Evolutionary conservation across 2,797 vertebrate genomes (phyloP), one percentile per base, ranked within the genome.

Genomic region (Ispidina lecontei): DNA sequence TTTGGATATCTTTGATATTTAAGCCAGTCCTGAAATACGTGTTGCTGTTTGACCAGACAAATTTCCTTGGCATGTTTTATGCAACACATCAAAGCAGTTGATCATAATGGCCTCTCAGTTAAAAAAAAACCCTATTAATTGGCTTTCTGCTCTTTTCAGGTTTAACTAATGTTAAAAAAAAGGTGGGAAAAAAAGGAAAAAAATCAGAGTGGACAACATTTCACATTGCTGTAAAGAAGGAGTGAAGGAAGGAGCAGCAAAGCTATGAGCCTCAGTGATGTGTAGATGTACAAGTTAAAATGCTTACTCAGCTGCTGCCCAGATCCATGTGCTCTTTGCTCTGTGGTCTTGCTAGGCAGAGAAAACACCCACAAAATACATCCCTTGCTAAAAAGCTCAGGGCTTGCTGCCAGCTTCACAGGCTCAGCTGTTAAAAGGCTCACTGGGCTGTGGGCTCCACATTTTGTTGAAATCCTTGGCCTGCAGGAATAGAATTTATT

Each of bases 401-500:
- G 75, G 65, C 69, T 83, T 25, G 3, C 28, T 77, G 87, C 84
- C 87, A 95, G 51, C 58, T 91, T 73, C 10, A 29, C 39, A 37
- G 72, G 46, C 84, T 93, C 92, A 95, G 93, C 92, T 95, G 90
- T 69, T 80, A 65, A 37, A 91, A 60, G 65, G 62, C 26, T 93
- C 46, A n/a, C 31, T 83, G 54, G 58, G 74, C 51, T 81, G 76
- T 72, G 73, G 67, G 74, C 51, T 93, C 89, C 89, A 95, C 94
- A 80, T 94, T 92, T 87, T 65, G 22, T 77, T 89, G 62, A 90
- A 90, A 83, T 89, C 46, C 54, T 87, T 87, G 81, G 84, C 89
- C 87, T 91, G 65, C 84, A 92, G 92, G 72, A 85, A 89, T 72
- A 94, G 65, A 80, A 82, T 93, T 83, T 93, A 87, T 95, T 94